Base-by-base conservation (phyloP, 2,888 invertebrate species). In the Cataglyphis livida region DNA sequence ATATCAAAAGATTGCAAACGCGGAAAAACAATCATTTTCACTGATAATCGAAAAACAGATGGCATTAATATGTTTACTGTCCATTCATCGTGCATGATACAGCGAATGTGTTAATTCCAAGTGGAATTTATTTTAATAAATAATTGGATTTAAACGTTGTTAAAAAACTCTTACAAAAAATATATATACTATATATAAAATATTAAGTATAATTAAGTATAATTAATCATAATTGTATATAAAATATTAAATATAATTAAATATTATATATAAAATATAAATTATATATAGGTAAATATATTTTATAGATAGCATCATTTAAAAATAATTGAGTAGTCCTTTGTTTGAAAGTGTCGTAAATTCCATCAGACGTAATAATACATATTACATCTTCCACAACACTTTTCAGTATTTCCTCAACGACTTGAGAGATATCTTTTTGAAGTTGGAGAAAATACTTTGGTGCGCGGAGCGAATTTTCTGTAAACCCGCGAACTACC, bases 371-470 rank as follows among this genome's bases (percentile, higher is more conserved):
- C n/a, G 44, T 74, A 74, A 75, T 75, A 62, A 75, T 64, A 75
- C 64, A 48, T 75, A 48, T 64, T 59, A 48, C 62, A 76, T 76
- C 25, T 76, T 54, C 51, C 66, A 51, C 75, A 51, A 76, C 65
- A 65, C 54, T 76, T 66, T 66, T 66, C 66, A 66, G 66, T 65
- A 75, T 32, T 75, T 75, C 28, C 18, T 54, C 9, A 12, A 25
- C 66, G 7, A 25, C 76, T 54, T 28, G 25, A 75, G n/a, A 65
- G 44, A 76, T 66, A 76, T 76, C 68, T 38, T 76, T 76, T 68
- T 76, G 51, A 68, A 68, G 51, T 66, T 76, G 38, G 15, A 76
- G 25, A 68, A 66, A 66, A 76, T 76, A 66, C 48, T 76, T 76
- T 54, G 15, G 25, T 54, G 68, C 66, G 38, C 10, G 66, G 12